Evolutionary conservation across 2,113 vertebrate species (phyloP), one percentile per base, ranked within the genome.

Genomic region (Seriola aureovittata): DNA sequence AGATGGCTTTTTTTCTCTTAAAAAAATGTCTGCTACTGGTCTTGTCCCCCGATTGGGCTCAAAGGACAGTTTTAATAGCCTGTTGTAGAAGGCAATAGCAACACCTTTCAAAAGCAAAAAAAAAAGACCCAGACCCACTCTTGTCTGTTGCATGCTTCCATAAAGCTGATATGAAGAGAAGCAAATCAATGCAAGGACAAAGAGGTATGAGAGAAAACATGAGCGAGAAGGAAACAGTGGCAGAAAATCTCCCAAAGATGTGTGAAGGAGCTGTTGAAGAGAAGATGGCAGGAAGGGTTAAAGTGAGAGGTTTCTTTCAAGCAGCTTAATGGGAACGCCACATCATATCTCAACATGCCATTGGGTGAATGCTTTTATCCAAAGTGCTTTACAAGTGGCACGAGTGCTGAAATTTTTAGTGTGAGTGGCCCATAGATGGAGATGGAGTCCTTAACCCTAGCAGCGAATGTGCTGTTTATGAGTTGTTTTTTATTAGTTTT

Each of bases 61-160:
- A 84, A 84, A 81, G 34, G 62, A 83, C 71, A 71, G 48, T 77
- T 88, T 78, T 86, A 74, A 85, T 66, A 78, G 17, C 40, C 48
- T 86, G 52, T 78, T 82, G 66, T 80, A 8, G 50, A 57, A 77
- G 60, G 64, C 42, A 68, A 77, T 65, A 66, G 79, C 2, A 3
- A 71, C 55, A 60, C 76, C 69, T 77, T 80, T 82, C 52, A 84
- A 78, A 80, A 62, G 46, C 2, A 64, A 42, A n/a, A 46, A 40
- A 23, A 32, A 44, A 59, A 77, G 76, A 52, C 66, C 83, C 50
- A 1, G n/a, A 63, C 66, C 59, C 58, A 34, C 29, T 81, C 73
- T 81, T 21, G 8, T 80, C 71, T 73, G 6, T 29, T 69, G 12
- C 9, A 19, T 21, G 11, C 34, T 67, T 57, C 67, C 59, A 80